These are phyloP conservation scores for Lucilia cuprina DNA, from an alignment of 1,140 invertebrate genomes.

Conservation along the genomic window DNA sequence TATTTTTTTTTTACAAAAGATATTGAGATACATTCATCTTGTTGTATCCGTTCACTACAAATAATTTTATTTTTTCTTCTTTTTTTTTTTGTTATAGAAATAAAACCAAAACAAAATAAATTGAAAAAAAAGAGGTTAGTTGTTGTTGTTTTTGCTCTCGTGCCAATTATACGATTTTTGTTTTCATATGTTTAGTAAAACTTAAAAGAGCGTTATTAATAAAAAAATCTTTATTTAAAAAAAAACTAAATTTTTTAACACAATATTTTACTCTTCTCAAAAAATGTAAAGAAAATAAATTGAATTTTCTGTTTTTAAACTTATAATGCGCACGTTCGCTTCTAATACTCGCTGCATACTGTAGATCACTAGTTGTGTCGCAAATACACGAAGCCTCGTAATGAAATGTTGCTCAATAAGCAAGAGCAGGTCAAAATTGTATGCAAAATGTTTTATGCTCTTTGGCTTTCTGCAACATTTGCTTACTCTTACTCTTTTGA, in stretches of 20 bases:
- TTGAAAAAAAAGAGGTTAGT: background rate
- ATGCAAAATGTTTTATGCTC: conserved; percentile 7
- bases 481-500: too few species aligned
- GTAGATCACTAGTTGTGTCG: background rate
- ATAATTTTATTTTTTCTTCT: background rate
- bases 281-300: background rate
- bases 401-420: conserved; percentile 1
- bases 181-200: background rate
- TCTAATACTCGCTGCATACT: conserved; percentile 25
- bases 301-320: background rate
- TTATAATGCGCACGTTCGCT: background rate
- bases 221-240: too few species aligned
- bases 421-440: background rate
- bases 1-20: background rate
- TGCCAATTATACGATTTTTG: background rate
- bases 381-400: conserved; percentile 23
- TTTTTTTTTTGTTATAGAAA: background rate
- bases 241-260: too few species aligned
- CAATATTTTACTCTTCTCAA: background rate
- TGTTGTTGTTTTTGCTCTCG: background rate
- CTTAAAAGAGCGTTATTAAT: too few species aligned
- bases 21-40: conserved; percentile 1
- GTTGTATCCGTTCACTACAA: background rate
- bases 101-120: background rate
- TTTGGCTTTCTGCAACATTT: background rate